A percentile compares a stretch with the other conserved stretches of the same genome.
phyloP scores from a whole-genome alignment of 2,888 invertebrate species.

The Xiphydria camelus region DNA sequence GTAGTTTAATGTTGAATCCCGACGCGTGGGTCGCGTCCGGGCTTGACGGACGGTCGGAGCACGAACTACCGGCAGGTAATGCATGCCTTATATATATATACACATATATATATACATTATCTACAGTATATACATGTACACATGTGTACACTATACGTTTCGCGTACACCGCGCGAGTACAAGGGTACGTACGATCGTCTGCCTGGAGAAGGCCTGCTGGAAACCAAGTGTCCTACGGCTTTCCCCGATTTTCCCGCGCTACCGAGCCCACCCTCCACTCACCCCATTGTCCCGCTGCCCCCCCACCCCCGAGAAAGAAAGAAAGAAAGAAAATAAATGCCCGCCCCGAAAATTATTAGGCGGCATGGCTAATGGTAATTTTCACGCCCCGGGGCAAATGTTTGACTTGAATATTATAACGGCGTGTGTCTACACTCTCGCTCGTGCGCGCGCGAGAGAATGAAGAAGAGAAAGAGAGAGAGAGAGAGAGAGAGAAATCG shows the following conservation, averaged over 20 bases:
- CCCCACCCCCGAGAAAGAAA: background rate
- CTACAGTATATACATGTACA: slow-evolving; percentile 10
- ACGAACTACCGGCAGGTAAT: slow-evolving; percentile 45
- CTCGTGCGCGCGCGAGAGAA: too few relatives aligned
- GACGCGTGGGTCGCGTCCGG: slow-evolving; percentile 20
- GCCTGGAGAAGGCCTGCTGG: too few relatives aligned
- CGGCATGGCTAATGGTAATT: background rate
- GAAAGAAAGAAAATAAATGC: slow-evolving; percentile 8
- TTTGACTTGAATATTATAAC: slow-evolving; percentile 1
- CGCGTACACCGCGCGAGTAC: slow-evolving; percentile 17
- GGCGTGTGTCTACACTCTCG: too few relatives aligned
- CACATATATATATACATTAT: slow-evolving; percentile 16
- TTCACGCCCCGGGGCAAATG: background rate
- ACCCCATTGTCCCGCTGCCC: too few relatives aligned
- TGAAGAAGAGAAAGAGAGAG: too few relatives aligned
- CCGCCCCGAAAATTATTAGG: background rate
- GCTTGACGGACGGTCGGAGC: slow-evolving; percentile 31
- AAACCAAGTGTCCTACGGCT: too few relatives aligned
- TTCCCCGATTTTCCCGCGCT: too few relatives aligned
- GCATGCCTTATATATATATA: slow-evolving; percentile 49
- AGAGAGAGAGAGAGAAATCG: too few relatives aligned
- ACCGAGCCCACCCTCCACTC: too few relatives aligned
- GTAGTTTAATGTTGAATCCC: slow-evolving; percentile 29
- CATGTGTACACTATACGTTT: slow-evolving; percentile 10
- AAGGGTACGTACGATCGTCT: too few relatives aligned